A percentile compares a stretch with the other conserved stretches of the same genome.
These are phyloP conservation scores for Cecidostiba fungosa DNA, from an alignment of 2,888 invertebrate genomes.

Conservation along the genomic window DNA sequence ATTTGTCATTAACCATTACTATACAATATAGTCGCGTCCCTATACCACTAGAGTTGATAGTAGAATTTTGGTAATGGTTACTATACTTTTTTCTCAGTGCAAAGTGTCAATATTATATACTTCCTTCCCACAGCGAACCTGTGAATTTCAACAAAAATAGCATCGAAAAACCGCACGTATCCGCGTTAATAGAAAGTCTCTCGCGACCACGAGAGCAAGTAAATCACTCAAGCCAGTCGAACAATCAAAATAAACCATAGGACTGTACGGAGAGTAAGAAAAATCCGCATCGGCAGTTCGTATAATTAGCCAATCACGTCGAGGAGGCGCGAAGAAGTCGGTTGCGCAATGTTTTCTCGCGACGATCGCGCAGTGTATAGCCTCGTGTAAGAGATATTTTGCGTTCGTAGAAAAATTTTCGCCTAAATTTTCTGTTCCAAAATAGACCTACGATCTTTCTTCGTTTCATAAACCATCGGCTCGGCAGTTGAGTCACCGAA, in stretches of 20 bases:
- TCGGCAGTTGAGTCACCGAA: not conserved
- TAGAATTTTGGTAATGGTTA: too few species aligned
- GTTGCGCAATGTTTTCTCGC: conserved; percentile 2
- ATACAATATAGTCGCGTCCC: too few species aligned
- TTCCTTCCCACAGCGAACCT: not conserved
- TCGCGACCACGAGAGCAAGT: not conserved
- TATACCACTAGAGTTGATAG: too few species aligned
- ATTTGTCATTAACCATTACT: too few species aligned
- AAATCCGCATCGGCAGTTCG: not conserved
- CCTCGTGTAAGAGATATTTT: not conserved
- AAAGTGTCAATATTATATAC: too few species aligned
- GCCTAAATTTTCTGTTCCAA: not conserved
- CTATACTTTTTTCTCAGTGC: too few species aligned
- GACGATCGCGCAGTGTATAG: not conserved
- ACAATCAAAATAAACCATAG: not conserved
- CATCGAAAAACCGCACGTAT: not conserved
- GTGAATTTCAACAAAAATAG: not conserved
- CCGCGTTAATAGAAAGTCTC: not conserved
- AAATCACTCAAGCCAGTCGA: not conserved
- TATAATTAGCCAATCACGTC: not conserved
- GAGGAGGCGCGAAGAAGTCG: not conserved
- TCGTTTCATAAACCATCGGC: not conserved
- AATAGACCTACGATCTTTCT: too few species aligned
- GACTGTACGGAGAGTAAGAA: not conserved
- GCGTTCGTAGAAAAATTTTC: not conserved